Base-by-base conservation (phyloP, 2,888 invertebrate species). In the Nezara viridula region DNA sequence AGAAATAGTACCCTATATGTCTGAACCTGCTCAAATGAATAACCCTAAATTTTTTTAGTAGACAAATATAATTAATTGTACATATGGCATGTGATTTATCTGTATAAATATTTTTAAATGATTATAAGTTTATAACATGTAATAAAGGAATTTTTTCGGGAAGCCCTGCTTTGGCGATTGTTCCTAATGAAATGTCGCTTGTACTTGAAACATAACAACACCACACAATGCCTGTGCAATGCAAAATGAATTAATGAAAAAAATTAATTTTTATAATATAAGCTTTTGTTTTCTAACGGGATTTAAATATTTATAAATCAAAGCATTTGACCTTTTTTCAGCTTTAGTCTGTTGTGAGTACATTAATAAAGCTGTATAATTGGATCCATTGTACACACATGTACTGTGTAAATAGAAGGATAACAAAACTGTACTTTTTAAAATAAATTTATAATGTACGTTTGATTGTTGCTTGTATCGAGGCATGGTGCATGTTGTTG, bases 181-280 rank as follows among this genome's bases (percentile, higher is more conserved):
- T 88, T 77, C 66, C 77, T 88, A 85, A 73, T 88, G 88, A 88
- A 52, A 88, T 77, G 88, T 73, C 81, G 88, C 88, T 88, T 88
- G 81, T 85, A 85, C 47, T 88, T 87, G 14, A 47, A 50, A 88
- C 88, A 88, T 88, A 50, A 81, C 88, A 88, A 88, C 88, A 88
- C 88, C 81, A 88, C 88, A 88, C 88, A 88, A 88, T 88, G 88
- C 88, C 88, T 88, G 88, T 88, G 88, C 88, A 88, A 88, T 88
- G 88, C 88, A 88, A 88, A 88, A 85, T 81, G 77, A 81, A 50
- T 7, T 27, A 52, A 81, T 77, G 14, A 73, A 49, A 37, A 50
- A 81, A n/a, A 55, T n/a, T 81, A 16, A 21, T n/a, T 47, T 73
- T 40, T 40, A 27, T 73, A 19, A 73, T 37, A 73, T 73, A 73